Percentiles rank a stretch among this genome's conserved stretches.
phyloP scores from a whole-genome alignment of 2,888 invertebrate species.

The Parasteatoda lunata region DNA sequence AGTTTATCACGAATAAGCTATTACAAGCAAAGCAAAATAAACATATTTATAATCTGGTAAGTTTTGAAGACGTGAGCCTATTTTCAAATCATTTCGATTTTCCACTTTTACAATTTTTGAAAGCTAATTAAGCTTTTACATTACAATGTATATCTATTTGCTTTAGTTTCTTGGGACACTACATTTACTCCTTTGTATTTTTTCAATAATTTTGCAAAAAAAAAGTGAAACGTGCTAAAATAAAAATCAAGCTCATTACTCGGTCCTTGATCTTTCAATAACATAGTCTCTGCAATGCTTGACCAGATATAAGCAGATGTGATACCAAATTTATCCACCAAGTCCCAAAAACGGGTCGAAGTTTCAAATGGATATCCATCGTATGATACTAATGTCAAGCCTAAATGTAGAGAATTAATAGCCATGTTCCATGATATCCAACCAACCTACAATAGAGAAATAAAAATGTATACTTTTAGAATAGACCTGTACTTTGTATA shows the following conservation, averaged over 20 bases:
- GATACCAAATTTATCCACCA: slow-evolving; percentile 72
- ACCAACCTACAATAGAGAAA: slow-evolving; percentile 74
- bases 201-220: neutral
- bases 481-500: no score
- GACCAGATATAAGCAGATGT: slow-evolving; percentile 78
- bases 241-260: neutral
- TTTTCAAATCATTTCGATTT: no score
- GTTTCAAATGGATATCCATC: slow-evolving; percentile 78
- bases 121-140: no score
- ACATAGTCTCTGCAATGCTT: slow-evolving; percentile 77
- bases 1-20: no score
- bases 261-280: slow-evolving; percentile 73
- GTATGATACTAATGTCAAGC: slow-evolving; percentile 77
- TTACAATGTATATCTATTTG: no score
- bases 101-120: no score
- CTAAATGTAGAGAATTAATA: slow-evolving; percentile 75
- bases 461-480: neutral
- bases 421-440: slow-evolving; percentile 81
- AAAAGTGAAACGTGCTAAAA: neutral
- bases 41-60: no score
- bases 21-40: no score
- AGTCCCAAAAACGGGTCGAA: slow-evolving; percentile 74
- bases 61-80: no score
- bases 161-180: no score
- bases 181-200: no score